Conservation (phyloP, 2,888 invertebrate genomes). For the Euproctis similis region DNA sequence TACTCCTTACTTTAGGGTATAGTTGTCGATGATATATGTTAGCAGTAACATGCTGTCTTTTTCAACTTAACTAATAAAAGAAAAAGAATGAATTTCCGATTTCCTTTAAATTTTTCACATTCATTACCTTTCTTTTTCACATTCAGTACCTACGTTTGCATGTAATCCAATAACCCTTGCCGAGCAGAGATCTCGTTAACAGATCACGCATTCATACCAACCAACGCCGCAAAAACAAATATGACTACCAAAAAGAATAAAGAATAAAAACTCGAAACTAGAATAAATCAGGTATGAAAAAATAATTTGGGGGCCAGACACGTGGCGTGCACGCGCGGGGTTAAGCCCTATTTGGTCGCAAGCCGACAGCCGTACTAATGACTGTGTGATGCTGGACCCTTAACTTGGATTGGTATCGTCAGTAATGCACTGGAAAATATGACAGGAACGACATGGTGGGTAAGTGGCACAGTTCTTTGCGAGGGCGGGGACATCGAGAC, state of each 20-base stretch:
- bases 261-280: too few species aligned
- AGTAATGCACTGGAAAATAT: conserved; percentile 7
- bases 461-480: too few species aligned
- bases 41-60: too few species aligned
- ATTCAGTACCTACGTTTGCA: background rate
- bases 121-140: too few species aligned
- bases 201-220: conserved; percentile 5
- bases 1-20: too few species aligned
- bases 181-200: conserved; percentile 1
- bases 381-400: conserved; percentile 40
- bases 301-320: conserved; percentile 42
- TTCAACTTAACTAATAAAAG: too few species aligned
- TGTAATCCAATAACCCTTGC: background rate
- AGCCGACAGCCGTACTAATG: conserved; percentile 58
- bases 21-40: too few species aligned
- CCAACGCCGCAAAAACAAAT: conserved; percentile 10
- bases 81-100: too few species aligned
- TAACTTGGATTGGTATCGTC: conserved; percentile 2
- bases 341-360: conserved; percentile 25
- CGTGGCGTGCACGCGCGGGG: conserved; percentile 39
- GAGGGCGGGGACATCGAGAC: too few species aligned
- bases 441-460: too few species aligned
- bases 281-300: conserved; percentile 67
- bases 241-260: conserved; percentile 8
- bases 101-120: too few species aligned